Evolutionary conservation across 92 coral and sea anemone genomes (phyloP), one percentile per base, ranked within the genome.

Genomic region (Micromussa lordhowensis): DNA sequence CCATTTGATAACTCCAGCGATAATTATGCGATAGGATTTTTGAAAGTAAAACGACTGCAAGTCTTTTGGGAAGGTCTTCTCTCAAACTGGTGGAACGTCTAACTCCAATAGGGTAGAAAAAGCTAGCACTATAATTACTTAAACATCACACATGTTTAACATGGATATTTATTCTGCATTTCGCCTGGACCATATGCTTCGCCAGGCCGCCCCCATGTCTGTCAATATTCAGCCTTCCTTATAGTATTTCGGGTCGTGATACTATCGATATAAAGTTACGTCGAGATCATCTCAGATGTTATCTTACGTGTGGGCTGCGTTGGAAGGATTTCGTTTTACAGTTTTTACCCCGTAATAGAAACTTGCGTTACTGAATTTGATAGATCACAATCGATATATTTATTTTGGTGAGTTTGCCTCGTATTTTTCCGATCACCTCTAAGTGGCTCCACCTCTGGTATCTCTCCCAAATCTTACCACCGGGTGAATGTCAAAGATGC

Each of bases 131-230:
- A n/a, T 12, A n/a, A 58, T 15, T 58, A 22, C 61, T 36, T 40
- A 38, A 29, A n/a, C 57, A 40, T 14, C 89, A 64, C 89, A 86
- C 63, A 86, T 86, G 89, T 86, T 86, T 77, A 86, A 77, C 78
- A 19, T 78, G 64, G 83, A 84, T 84, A 73, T 84, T 84, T 74
- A 84, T 84, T 84, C 36, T 75, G 30, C 76, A 31, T 64, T 82
- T 82, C 68, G 80, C 31, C 31, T 22, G 32, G 58, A 59, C 89
- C 89, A 86, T 63, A 86, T 86, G 89, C 83, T 86, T 61, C 53
- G 18, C 89, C 68, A 86, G 77, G 89, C 77, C 83, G 83, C 89
- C 89, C 89, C 63, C 78, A 21, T 86, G 89, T 86, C 89, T 86
- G 83, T 86, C 82, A 86, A 68, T 77, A 66, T n/a, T n/a, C 34